Base-by-base conservation (phyloP, 1,140 invertebrate species). In the Lucilia sericata region DNA sequence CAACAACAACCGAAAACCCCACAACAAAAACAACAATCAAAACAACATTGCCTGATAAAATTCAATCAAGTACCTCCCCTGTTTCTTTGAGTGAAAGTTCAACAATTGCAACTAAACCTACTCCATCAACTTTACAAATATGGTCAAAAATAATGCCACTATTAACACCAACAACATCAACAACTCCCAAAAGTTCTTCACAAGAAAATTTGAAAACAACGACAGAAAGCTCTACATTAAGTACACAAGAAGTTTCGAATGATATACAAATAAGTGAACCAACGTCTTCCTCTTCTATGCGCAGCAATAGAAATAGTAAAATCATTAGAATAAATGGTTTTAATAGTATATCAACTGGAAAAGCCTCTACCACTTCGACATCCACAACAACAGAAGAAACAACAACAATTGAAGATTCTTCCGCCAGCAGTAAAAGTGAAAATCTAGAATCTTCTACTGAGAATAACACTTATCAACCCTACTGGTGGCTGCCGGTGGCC, bases 281-380 rank as follows among this genome's bases (percentile, higher is more conserved):
- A 42, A 42, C 10, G 36, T 14, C 47, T 14, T 55, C 51, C 85
- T 80, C 85, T 88, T 84, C 74, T 86, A 89, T 86, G 8, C 88
- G 86, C 86, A 90, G 86, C 85, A 86, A 88, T 88, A 88, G 86
- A 85, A 90, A 90, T 87, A 90, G 88, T 84, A 90, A 90, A 90
- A 90, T 90, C 87, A 88, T 87, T 84, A 87, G 86, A 75, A 85
- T 87, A 86, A 82, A 87, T 85, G 85, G 36, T 78, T 19, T 49
- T 19, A 55, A 76, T 42, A 78, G 42, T 42, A 47, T 84, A 13
- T 25, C 82, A 65, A 14, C 47, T 49, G 49, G 13, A 55, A 55
- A 55, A 55, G 3, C 1, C 51, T 0, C 51, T 14, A 55, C 17
- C 17, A 17, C 51, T 55, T 19, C 82, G 70, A 74, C 36, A 81